Evolutionary conservation across 2,888 invertebrate genomes (phyloP), one percentile per base, ranked within the genome.

Genomic region (Ariolimax columbianus): DNA sequence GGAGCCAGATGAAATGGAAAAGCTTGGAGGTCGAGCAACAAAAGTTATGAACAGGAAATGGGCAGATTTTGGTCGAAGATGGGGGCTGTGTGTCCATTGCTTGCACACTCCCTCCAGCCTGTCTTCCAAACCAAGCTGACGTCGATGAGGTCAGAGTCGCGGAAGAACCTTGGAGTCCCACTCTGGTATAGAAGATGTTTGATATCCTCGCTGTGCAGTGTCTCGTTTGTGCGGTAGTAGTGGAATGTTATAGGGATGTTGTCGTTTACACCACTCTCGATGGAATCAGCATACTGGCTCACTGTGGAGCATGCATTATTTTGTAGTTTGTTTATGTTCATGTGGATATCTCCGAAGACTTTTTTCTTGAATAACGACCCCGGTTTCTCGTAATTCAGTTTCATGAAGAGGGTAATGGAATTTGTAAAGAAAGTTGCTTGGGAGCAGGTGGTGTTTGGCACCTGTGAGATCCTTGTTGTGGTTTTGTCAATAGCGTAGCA

Each of bases 341-440:
- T 91, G 68, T 85, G 86, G 26, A 93, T 89, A 84, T 93, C 92
- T 11, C 93, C 92, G 85, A 92, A 92, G 40, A 91, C 88, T 47
- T 90, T 86, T 14, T 84, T 87, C 14, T 89, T 78, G 86, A 89
- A 89, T 14, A 87, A 86, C 3, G 84, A 68, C 14, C 87, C 87
- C 7, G 89, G 88, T 33, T 88, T 79, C 19, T 87, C 86, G 86
- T 89, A 92, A 40, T 88, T 75, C 72, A 92, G 91, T 33, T 85
- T 87, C 73, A 91, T 88, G 36, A 89, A 87, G 26, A 90, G 79
- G 38, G 86, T 86, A 1, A 70, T 68, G 23, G 86, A 51, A 33
- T 84, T 78, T 17, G 82, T 80, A 17, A 89, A 72, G 47, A 85
- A 88, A 14, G 33, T n/a, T 7, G 86, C 30, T 19, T 68, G 40